Conservation (phyloP, 30 jellyfish, hydroid and myxozoan species). For the Turritopsis rubra region DNA sequence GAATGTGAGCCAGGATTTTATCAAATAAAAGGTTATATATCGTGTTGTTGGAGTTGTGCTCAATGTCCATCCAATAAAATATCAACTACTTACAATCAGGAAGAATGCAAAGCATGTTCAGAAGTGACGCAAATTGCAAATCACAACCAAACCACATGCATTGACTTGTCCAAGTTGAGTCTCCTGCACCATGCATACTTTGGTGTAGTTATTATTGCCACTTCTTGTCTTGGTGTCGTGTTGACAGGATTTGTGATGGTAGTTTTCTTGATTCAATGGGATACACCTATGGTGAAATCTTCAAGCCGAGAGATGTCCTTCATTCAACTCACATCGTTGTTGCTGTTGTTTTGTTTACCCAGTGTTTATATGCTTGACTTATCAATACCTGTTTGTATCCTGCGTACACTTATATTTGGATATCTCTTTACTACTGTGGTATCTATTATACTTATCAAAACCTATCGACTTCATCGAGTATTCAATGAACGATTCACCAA, state of each 20-base stretch:
- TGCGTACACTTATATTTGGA: slow-evolving; percentile 47
- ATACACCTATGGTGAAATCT: slow-evolving; percentile 82
- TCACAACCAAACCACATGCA: slow-evolving; percentile 45
- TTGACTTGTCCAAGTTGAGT: slow-evolving; percentile 29
- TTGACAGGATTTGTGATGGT: slow-evolving; percentile 27
- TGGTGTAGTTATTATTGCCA: slow-evolving; percentile 25
- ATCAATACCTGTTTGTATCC: slow-evolving; percentile 31
- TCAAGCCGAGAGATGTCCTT: slow-evolving; percentile 71
- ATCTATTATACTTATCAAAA: slow-evolving; percentile 51
- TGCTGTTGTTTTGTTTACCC: slow-evolving; percentile 49
- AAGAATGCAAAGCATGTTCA: slow-evolving; percentile 47
- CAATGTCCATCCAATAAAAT: slow-evolving; percentile 9
- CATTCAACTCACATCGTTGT: slow-evolving; percentile 41
- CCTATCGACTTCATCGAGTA: slow-evolving; percentile 60
- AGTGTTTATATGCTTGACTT: slow-evolving; percentile 31
- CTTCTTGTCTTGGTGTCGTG: slow-evolving; percentile 37
- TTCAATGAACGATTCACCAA: slow-evolving; percentile 43
- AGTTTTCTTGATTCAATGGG: slow-evolving; percentile 48
- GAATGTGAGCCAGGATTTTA: slow-evolving; percentile 65
- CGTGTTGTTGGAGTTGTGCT: slow-evolving; percentile 82
- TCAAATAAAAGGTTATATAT: slow-evolving; percentile 31
- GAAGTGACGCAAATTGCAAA: slow-evolving; percentile 28
- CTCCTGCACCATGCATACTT: background rate
- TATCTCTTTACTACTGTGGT: slow-evolving; percentile 38
- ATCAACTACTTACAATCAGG: slow-evolving; percentile 13